Base-by-base conservation (phyloP, 2,888 invertebrate genomes). In the Amitus sp. region DNA sequence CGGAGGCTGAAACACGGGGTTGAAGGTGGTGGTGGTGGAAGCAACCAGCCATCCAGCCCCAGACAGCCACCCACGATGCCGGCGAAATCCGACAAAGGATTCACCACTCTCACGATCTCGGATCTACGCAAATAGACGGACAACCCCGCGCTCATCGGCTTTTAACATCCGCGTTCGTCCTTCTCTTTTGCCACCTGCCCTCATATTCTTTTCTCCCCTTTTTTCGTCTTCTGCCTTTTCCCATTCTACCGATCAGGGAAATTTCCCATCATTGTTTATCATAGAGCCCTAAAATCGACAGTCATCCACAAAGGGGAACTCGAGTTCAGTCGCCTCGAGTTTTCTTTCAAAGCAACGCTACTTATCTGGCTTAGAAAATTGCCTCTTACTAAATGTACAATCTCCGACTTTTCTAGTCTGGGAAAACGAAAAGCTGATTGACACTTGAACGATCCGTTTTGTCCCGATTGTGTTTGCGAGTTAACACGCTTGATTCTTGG, bases 61-160 rank as follows among this genome's bases (percentile, higher is more conserved):
- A 57, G 49, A 39, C 30, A 69, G 69, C 73, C 73, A 75, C 72
- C 74, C 74, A 75, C 72, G 73, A 60, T 61, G 75, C 65, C 69
- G 72, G 65, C 67, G 55, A 62, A 65, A 67, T 67, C 73, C 72
- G 71, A 73, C 73, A 75, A 74, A 75, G 73, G 71, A 70, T 68
- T 68, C 60, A 70, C 74, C 77, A 76, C 79, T 78, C 76, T 78
- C 74, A 74, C 74, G 76, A 77, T 80, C 77, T 76, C 66, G 71
- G 77, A 78, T 78, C 79, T 79, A 79, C 73, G 79, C 77, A 80
- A 77, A 75, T 73, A 75, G 70, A 74, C 72, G 69, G 67, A 75
- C 75, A 61, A 43, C 60, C 61, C 55, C 50, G 57, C 51, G 46
- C 45, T 47, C 43, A 45, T 71, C 73, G 67, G 69, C 69, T 71